phyloP scores from a whole-genome alignment of 2,797 vertebrate species.

The Peromyscus eremicus region DNA sequence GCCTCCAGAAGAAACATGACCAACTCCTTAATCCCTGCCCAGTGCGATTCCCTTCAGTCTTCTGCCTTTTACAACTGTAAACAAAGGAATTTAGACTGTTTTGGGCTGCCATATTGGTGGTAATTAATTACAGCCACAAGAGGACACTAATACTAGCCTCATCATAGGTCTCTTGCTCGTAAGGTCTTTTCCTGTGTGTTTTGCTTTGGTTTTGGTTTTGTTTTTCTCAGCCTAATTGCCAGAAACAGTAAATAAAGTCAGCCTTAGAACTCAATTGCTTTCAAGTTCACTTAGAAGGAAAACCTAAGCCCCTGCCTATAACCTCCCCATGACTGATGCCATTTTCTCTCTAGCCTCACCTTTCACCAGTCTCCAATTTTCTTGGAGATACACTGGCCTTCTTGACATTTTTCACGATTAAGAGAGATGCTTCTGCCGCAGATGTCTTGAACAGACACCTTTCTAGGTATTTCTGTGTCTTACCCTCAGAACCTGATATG shows the following conservation, averaged over 20 bases:
- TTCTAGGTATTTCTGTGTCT: background rate
- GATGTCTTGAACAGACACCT: background rate
- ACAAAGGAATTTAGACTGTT: background rate
- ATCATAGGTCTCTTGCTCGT: background rate
- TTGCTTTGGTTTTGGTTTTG: background rate
- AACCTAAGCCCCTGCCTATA: background rate
- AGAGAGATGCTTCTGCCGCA: background rate
- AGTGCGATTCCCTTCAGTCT: background rate
- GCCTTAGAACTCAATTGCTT: background rate
- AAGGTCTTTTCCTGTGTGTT: background rate
- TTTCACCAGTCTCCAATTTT: conserved; percentile 37
- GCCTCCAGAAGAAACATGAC: background rate
- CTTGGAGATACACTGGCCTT: background rate
- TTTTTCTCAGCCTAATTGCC: background rate
- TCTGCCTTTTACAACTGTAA: background rate
- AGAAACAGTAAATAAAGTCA: background rate
- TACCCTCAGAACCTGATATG: background rate
- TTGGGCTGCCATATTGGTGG: background rate
- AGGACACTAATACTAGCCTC: background rate
- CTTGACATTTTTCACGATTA: background rate
- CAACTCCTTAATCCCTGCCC: background rate
- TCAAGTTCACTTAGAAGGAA: conserved; percentile 35
- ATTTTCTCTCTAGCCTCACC: background rate
- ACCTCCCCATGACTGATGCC: background rate
- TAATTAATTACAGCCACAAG: background rate